Percentiles rank a stretch among this genome's conserved stretches.
phyloP scores from a whole-genome alignment of 92 coral and sea anemone species.

The Epizoanthus fatuus region DNA sequence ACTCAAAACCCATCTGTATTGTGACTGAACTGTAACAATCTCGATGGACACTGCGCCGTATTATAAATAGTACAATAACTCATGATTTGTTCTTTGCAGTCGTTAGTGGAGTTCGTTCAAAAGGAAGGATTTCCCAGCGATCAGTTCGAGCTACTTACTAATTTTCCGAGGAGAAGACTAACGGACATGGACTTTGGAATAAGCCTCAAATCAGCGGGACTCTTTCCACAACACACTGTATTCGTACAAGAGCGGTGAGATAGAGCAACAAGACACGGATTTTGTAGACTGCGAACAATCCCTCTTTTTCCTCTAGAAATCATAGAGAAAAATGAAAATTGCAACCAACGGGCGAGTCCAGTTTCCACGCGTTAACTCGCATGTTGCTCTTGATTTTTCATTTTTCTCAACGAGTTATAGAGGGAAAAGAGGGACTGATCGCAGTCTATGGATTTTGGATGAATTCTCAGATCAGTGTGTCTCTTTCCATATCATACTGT shows the following conservation, averaged over 20 bases:
- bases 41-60: background rate
- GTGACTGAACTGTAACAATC: background rate
- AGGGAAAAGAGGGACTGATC: background rate
- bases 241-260: constrained; percentile 96
- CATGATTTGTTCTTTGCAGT: constrained; percentile 58
- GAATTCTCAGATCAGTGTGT: too few relatives aligned
- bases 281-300: background rate
- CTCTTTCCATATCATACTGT: too few relatives aligned
- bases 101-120: constrained; percentile 84
- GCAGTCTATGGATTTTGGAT: background rate
- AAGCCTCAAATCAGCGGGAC: constrained; percentile 92
- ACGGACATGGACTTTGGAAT: constrained; percentile 84
- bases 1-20: background rate
- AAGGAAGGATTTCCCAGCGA: constrained; percentile 94
- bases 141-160: constrained; percentile 90
- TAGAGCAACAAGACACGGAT: background rate
- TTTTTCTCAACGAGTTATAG: too few relatives aligned
- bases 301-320: too few relatives aligned
- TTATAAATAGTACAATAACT: too few relatives aligned
- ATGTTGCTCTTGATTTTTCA: too few relatives aligned
- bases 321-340: too few relatives aligned
- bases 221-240: constrained; percentile 97
- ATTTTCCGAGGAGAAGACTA: constrained; percentile 91
- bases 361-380: too few relatives aligned
- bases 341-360: too few relatives aligned